A percentile compares a stretch with the other conserved stretches of the same genome.
Conservation (phyloP, 2,113 vertebrate species). For the Thamnaconus septentrionalis region DNA sequence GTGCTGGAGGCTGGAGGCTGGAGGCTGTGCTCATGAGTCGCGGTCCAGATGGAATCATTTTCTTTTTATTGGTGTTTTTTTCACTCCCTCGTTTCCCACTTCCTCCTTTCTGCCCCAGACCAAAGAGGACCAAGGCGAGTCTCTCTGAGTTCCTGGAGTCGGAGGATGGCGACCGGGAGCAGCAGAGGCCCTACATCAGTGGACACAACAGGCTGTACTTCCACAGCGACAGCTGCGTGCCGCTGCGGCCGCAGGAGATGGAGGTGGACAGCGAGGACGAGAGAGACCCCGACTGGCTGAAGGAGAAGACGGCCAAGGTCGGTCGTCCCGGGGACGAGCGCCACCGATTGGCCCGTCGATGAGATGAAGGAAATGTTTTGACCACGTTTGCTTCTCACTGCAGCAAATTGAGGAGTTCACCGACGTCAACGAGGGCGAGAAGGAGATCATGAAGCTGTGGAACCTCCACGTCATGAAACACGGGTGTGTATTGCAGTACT, state of each 20-base stretch:
- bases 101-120: slow-evolving; percentile 65
- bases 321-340: neutral
- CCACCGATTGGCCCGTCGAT: too few species aligned
- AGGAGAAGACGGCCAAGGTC: slow-evolving; percentile 94
- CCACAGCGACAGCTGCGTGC: slow-evolving; percentile 94
- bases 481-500: slow-evolving; percentile 73
- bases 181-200: slow-evolving; percentile 88
- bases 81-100: neutral
- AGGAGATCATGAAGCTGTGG: slow-evolving; percentile 99
- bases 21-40: too few species aligned
- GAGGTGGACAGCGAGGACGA: slow-evolving; percentile 97
- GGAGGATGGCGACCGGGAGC: slow-evolving; percentile 92
- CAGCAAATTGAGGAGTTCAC: slow-evolving; percentile 99
- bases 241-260: slow-evolving; percentile 95
- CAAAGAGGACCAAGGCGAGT: slow-evolving; percentile 90
- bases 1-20: too few species aligned
- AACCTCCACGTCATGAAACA: slow-evolving; percentile 96
- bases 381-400: slow-evolving; percentile 9
- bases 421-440: slow-evolving; percentile 97
- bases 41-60: neutral
- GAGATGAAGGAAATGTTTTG: too few species aligned
- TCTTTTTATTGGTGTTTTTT: neutral
- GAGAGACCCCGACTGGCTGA: slow-evolving; percentile 92
- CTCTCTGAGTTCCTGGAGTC: slow-evolving; percentile 96
- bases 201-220: slow-evolving; percentile 98